These are phyloP conservation scores for Choloepus hoffmanni DNA, from an alignment of 2,113 vertebrate genomes.

Conservation along the genomic window DNA sequence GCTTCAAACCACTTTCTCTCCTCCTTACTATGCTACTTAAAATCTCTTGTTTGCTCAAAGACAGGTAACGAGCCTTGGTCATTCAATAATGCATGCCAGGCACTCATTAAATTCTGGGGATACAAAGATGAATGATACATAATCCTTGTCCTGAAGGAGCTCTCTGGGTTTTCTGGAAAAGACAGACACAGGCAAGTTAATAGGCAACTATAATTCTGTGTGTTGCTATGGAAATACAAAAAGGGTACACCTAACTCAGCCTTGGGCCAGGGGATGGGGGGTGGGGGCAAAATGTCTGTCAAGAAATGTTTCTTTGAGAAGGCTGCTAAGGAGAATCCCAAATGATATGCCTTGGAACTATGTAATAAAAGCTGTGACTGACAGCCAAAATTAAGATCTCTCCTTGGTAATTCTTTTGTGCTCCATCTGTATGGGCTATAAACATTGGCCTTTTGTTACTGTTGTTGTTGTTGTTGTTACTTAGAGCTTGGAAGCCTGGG, in stretches of 20 bases:
- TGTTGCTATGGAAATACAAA: not conserved
- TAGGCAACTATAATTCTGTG: not conserved
- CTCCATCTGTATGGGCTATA: not conserved
- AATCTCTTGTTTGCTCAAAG: not conserved
- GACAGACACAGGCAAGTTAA: not conserved
- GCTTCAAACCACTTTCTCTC: not conserved
- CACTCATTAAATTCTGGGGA: not conserved
- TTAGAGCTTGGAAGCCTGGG: not conserved
- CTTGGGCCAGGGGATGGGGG: not conserved
- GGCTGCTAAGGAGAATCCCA: not conserved
- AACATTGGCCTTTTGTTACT: not conserved
- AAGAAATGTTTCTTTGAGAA: not conserved
- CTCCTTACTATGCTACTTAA: not conserved
- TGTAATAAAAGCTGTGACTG: not conserved
- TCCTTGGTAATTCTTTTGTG: not conserved
- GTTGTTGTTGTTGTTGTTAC: not conserved
- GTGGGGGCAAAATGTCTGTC: not conserved
- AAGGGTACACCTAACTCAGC: not conserved
- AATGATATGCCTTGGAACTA: not conserved
- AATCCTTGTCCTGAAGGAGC: constrained; percentile 19
- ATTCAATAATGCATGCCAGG: not conserved
- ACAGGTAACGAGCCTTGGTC: not conserved
- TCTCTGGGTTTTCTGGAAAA: not conserved
- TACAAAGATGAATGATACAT: not conserved
- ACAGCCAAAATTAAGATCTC: not conserved